Evolutionary conservation across 2,113 vertebrate species (phyloP).

Genomic region (Phycodurus eques): DNA sequence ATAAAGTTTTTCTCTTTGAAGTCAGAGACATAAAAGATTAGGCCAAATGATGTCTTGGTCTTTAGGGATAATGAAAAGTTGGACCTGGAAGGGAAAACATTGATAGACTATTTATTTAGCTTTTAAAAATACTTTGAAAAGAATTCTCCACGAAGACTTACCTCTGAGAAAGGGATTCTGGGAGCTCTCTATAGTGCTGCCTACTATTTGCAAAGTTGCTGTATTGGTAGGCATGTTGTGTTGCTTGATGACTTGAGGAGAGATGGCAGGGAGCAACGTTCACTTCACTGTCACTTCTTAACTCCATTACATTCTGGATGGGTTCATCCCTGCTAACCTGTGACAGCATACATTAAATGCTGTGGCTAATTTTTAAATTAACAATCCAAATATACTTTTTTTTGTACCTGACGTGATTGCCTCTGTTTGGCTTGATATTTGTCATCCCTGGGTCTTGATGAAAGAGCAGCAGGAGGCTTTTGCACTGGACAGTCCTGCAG

Average conservation of each 20-base stretch:
- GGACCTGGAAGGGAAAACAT: constrained; percentile 69
- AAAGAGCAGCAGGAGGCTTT: constrained; percentile 75
- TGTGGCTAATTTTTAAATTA: not conserved
- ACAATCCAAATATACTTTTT: not conserved
- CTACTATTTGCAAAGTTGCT: constrained; percentile 86
- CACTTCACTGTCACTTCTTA: constrained; percentile 60
- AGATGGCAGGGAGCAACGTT: constrained; percentile 75
- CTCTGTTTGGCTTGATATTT: constrained; percentile 75
- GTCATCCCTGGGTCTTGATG: constrained; percentile 74
- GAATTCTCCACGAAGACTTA: not conserved
- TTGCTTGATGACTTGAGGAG: constrained; percentile 75
- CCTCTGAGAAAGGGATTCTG: constrained; percentile 77
- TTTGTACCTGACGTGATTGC: constrained; percentile 79
- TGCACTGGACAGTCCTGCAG: constrained; percentile 89
- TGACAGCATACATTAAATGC: not conserved
- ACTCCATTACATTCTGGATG: constrained; percentile 59
- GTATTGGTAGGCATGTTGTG: constrained; percentile 76
- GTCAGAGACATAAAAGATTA: constrained; percentile 88
- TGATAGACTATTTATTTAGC: not conserved
- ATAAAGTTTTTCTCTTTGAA: constrained; percentile 84
- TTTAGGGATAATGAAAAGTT: constrained; percentile 88
- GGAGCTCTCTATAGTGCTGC: constrained; percentile 82
- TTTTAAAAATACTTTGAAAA: not conserved
- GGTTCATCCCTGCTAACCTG: constrained; percentile 81
- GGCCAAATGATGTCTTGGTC: constrained; percentile 86